Conservation (phyloP, 2,888 invertebrate species). For the Petrolisthes cinctipes region DNA sequence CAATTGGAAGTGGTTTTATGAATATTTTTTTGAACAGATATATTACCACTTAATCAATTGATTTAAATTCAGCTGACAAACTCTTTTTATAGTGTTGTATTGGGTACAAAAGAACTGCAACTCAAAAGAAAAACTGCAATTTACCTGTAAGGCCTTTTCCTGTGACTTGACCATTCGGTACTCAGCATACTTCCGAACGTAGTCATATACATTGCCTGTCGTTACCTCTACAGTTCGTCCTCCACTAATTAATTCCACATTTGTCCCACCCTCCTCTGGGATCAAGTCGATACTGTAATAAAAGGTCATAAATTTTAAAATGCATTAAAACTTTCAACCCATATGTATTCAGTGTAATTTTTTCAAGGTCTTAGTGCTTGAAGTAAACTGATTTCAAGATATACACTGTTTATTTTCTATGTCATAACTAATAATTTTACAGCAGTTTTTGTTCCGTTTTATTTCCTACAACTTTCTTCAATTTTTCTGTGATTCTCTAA, state of each 20-base stretch:
- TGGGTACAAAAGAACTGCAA: too few relatives aligned
- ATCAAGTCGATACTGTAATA: constrained; percentile 86
- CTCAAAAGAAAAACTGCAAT: constrained; percentile 50
- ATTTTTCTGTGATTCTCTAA: too few relatives aligned
- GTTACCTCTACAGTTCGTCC: constrained; percentile 94
- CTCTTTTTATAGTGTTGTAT: too few relatives aligned
- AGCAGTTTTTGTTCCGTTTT: too few relatives aligned
- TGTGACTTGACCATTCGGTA: constrained; percentile 93
- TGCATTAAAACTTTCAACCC: not conserved
- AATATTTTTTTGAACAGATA: too few relatives aligned
- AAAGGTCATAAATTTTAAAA: constrained; percentile 15
- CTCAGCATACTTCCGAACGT: constrained; percentile 95
- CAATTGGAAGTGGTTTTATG: too few relatives aligned
- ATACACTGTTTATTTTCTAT: too few relatives aligned
- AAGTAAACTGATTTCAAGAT: too few relatives aligned
- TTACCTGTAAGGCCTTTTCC: constrained; percentile 92
- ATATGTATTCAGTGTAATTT: not conserved
- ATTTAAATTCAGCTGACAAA: too few relatives aligned
- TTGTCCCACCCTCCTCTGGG: constrained; percentile 92
- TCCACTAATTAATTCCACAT: constrained; percentile 87
- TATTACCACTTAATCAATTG: too few relatives aligned
- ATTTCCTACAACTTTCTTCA: too few relatives aligned
- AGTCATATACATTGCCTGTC: constrained; percentile 93
- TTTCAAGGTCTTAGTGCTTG: not conserved
- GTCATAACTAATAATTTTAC: too few relatives aligned